phyloP scores from a whole-genome alignment of 2,888 invertebrate genomes.

The Microdon myrmicae region DNA sequence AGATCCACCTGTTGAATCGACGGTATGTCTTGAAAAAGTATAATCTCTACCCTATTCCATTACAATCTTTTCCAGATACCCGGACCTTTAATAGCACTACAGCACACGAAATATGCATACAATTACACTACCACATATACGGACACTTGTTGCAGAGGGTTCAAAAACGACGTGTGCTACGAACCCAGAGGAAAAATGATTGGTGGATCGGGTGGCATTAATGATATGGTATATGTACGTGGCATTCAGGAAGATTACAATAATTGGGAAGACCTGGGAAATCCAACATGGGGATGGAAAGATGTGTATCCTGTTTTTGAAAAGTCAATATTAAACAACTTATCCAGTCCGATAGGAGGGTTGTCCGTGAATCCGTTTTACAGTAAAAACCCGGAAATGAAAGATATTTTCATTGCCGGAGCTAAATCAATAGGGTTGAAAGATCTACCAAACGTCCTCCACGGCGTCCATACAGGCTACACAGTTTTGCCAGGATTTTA shows the following conservation, averaged over 20 bases:
- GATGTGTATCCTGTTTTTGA: slow-evolving; percentile 83
- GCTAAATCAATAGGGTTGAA: slow-evolving; percentile 68
- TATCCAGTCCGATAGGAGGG: slow-evolving; percentile 67
- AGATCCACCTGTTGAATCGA: too few species aligned
- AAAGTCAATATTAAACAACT: slow-evolving; percentile 77
- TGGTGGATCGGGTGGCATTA: slow-evolving; percentile 75
- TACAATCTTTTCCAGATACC: slow-evolving; percentile 57
- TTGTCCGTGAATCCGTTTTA: slow-evolving; percentile 66
- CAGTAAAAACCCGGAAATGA: slow-evolving; percentile 44
- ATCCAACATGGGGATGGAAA: slow-evolving; percentile 77
- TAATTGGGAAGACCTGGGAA: slow-evolving; percentile 72
- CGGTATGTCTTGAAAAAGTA: too few species aligned
- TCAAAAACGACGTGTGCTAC: slow-evolving; percentile 62
- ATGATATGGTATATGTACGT: slow-evolving; percentile 74
- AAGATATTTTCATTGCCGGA: slow-evolving; percentile 64
- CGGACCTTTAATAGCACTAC: slow-evolving; percentile 53
- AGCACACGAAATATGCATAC: slow-evolving; percentile 57
- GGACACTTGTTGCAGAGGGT: slow-evolving; percentile 54
- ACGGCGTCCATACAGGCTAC: slow-evolving; percentile 68
- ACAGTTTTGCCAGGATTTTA: slow-evolving; percentile 67
- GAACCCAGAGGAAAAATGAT: slow-evolving; percentile 73
- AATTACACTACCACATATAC: slow-evolving; percentile 59
- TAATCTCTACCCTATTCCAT: too few species aligned
- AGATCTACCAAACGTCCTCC: slow-evolving; percentile 61
- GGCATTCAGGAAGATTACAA: slow-evolving; percentile 76